Evolutionary conservation across 2,113 vertebrate species (phyloP).

Genomic region (Athene cunicularia): DNA sequence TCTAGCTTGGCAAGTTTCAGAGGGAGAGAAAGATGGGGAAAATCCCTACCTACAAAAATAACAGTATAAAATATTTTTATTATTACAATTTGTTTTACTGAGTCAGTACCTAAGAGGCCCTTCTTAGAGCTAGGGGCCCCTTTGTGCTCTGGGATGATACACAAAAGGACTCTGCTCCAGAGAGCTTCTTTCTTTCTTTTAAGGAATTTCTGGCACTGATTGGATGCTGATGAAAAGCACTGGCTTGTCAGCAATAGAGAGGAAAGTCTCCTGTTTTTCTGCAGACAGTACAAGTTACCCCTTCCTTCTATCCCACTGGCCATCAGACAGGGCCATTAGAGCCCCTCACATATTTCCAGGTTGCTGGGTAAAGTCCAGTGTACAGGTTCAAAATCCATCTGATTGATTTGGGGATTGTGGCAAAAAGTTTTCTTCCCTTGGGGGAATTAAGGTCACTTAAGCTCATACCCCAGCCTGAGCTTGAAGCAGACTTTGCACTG

Average conservation of each 20-base stretch:
- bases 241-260: neutral
- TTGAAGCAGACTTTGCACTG: accelerated
- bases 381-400: neutral
- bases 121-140: neutral
- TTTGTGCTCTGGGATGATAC: neutral
- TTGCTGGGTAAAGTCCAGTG: neutral
- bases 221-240: slow-evolving; percentile 28
- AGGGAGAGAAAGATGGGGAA: neutral
- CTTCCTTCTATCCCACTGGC: neutral
- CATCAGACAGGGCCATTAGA: neutral
- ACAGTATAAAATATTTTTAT: neutral
- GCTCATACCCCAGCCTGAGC: neutral
- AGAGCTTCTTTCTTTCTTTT: slow-evolving; percentile 31
- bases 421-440: neutral
- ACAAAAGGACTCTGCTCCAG: slow-evolving; percentile 14
- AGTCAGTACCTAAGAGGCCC: neutral
- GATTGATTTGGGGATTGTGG: neutral
- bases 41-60: neutral
- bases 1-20: neutral
- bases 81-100: neutral
- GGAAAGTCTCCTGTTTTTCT: neutral
- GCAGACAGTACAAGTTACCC: neutral
- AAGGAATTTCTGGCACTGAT: neutral
- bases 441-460: neutral
- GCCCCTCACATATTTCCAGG: neutral